Evolutionary conservation across 1,140 invertebrate genomes (phyloP).

Genomic region (Rhagoletis zephyria): DNA sequence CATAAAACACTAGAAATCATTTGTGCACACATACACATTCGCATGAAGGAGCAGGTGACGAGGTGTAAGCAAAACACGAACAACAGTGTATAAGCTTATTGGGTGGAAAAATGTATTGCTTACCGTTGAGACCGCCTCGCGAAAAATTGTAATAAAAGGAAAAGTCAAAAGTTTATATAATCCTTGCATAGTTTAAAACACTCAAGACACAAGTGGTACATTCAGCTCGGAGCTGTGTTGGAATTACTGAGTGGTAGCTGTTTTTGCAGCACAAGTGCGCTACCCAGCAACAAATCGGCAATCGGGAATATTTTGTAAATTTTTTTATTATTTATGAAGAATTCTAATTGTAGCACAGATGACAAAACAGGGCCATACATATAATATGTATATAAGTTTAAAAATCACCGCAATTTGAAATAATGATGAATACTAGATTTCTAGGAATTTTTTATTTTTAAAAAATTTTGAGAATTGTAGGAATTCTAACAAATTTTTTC

Average conservation of each 20-base stretch:
- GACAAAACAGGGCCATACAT: too few relatives aligned
- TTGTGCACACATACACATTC: neutral
- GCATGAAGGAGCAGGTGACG: neutral
- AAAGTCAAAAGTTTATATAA: slow-evolving; percentile 31
- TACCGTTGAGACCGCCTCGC: neutral
- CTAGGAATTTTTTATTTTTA: too few relatives aligned
- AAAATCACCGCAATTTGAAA: too few relatives aligned
- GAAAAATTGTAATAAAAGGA: neutral
- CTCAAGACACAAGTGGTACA: neutral
- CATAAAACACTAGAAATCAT: neutral
- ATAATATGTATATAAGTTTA: too few relatives aligned
- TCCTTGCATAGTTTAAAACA: slow-evolving; percentile 30
- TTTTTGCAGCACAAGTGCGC: neutral
- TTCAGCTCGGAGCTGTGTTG: neutral
- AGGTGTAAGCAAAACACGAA: slow-evolving; percentile 22
- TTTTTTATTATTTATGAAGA: too few relatives aligned
- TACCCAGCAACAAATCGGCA: too few relatives aligned
- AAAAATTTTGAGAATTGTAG: too few relatives aligned
- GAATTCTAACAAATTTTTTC: too few relatives aligned
- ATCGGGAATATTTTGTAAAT: too few relatives aligned
- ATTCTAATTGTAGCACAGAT: too few relatives aligned
- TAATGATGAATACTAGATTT: too few relatives aligned
- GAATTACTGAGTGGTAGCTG: neutral
- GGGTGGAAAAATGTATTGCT: slow-evolving; percentile 36
- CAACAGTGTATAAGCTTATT: neutral